Conservation (phyloP, 1,140 invertebrate species). For the Aleiodes sp. region DNA sequence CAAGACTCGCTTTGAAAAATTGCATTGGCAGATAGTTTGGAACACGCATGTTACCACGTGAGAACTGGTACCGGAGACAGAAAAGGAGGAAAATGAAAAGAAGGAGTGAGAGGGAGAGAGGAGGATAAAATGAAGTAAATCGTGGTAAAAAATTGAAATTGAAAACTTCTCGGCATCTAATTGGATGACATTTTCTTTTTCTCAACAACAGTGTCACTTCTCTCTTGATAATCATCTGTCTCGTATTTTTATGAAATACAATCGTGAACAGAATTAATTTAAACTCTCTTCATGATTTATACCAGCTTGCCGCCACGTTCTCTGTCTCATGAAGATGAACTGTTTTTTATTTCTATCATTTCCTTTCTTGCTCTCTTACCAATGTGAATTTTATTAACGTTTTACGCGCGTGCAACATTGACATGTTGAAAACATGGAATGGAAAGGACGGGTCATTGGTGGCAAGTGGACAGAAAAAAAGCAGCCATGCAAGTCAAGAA, state of each 20-base stretch:
- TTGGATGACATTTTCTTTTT: conserved; percentile 22
- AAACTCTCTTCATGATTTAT: neutral
- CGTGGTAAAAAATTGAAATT: neutral
- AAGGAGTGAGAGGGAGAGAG: neutral
- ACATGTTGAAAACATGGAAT: neutral
- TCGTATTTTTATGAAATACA: neutral
- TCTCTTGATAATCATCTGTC: neutral
- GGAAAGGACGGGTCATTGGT: neutral
- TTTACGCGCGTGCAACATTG: neutral
- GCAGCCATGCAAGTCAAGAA: neutral
- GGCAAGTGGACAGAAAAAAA: conserved; percentile 6
- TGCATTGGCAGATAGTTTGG: no score
- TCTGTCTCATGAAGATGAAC: no score
- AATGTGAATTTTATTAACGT: conserved; percentile 3
- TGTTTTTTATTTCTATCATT: neutral
- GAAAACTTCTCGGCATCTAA: conserved; percentile 10
- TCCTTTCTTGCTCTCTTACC: no score
- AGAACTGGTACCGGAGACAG: no score
- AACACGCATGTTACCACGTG: no score
- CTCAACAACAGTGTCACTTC: conserved; percentile 4
- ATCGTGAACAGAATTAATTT: conserved; percentile 9
- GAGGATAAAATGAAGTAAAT: neutral
- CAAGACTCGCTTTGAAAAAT: no score
- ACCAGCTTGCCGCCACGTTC: conserved; percentile 4
- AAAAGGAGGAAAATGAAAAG: neutral